Evolutionary conservation across 2,888 invertebrate species (phyloP).

Genomic region (Dascillus cervinus): DNA sequence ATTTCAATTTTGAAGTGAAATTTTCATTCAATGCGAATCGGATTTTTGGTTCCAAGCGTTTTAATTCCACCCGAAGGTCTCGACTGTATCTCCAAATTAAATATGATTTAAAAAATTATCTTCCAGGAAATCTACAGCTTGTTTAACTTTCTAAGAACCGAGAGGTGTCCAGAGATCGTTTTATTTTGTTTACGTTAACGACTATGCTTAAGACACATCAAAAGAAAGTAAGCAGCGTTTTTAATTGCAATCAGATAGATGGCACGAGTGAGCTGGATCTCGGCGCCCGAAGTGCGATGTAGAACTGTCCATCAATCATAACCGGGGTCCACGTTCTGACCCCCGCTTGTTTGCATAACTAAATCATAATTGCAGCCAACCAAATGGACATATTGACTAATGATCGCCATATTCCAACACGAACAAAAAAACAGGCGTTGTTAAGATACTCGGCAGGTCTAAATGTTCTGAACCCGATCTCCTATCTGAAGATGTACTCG

Average conservation of each 20-base stretch:
- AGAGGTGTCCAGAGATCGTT: no score
- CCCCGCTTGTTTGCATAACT: conserved; percentile 44
- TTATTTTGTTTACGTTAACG: no score
- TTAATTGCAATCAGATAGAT: background rate
- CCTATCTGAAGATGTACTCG: background rate
- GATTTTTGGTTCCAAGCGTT: no score
- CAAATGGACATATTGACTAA: conserved; percentile 42
- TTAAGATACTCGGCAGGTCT: conserved; percentile 16
- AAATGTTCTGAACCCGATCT: background rate
- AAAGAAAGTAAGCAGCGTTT: no score
- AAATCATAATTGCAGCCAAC: conserved; percentile 42
- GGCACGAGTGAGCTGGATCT: conserved; percentile 15
- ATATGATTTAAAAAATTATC: no score
- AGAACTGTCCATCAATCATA: conserved; percentile 37
- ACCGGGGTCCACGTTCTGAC: conserved; percentile 29
- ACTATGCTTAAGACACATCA: no score
- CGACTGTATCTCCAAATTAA: no score
- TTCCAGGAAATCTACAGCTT: no score
- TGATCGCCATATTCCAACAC: conserved; percentile 32
- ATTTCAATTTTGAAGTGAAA: no score
- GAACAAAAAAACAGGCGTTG: conserved; percentile 25
- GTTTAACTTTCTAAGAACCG: no score
- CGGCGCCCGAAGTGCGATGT: conserved; percentile 37
- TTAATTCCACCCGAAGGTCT: no score
- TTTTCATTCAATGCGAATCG: no score